phyloP scores from a whole-genome alignment of 30 jellyfish, hydroid and myxozoan genomes.

The Cassiopea xamachana region DNA sequence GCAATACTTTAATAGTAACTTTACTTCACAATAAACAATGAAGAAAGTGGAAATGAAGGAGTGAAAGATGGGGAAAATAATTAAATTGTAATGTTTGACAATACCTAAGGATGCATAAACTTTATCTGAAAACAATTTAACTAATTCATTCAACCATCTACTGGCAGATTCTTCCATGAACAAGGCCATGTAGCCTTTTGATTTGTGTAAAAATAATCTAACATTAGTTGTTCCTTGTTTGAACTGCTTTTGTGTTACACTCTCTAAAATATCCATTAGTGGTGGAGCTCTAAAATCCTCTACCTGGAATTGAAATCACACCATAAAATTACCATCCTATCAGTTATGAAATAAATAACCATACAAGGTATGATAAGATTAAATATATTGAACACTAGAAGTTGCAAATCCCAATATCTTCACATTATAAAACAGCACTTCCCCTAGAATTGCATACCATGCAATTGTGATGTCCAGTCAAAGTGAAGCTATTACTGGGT shows the following conservation, averaged over 20 bases:
- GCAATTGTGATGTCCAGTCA: too few species aligned
- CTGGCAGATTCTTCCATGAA: constrained; percentile 81
- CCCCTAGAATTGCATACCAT: too few species aligned
- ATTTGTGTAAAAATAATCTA: constrained; percentile 64
- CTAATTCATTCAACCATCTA: constrained; percentile 78
- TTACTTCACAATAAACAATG: neutral
- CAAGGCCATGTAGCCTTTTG: constrained; percentile 90
- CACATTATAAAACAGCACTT: too few species aligned
- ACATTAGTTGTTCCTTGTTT: constrained; percentile 45
- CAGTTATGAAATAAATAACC: neutral
- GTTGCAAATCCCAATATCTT: too few species aligned
- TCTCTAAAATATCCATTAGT: constrained; percentile 76
- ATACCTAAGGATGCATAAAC: constrained; percentile 74
- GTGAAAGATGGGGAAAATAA: neutral
- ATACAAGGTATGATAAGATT: too few species aligned
- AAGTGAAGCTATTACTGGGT: too few species aligned
- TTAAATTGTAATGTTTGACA: neutral
- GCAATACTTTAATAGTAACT: too few species aligned
- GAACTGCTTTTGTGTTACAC: constrained; percentile 24
- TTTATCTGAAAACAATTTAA: constrained; percentile 47
- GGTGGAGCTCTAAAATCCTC: constrained; percentile 86
- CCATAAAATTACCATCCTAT: neutral
- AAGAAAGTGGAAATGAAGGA: neutral
- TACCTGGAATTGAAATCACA: constrained; percentile 36
- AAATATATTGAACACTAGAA: too few species aligned